Conservation (phyloP, 2,113 vertebrate genomes). For the Chloropsis hardwickii region DNA sequence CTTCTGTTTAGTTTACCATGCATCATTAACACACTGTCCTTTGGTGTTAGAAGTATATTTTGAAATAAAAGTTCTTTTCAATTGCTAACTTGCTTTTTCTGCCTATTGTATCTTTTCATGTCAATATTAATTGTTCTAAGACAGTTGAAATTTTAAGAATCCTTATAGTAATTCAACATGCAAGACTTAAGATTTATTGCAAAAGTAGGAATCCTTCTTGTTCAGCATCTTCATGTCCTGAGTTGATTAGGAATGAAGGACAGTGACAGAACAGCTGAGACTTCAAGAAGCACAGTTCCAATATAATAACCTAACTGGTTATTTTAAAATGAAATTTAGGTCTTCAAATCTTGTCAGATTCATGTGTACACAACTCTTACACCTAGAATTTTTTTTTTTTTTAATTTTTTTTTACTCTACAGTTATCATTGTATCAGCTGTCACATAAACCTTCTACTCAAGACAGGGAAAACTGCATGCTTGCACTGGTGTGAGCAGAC, state of each 20-base stretch:
- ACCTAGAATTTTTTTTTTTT: not conserved
- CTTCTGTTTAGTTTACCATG: not conserved
- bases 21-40: not conserved
- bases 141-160: not conserved
- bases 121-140: not conserved
- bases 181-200: not conserved
- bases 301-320: not conserved
- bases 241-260: not conserved
- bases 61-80: not conserved
- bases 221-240: not conserved
- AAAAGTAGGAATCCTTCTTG: not conserved
- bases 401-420: not conserved
- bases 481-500: not conserved
- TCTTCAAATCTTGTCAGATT: not conserved
- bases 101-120: not conserved
- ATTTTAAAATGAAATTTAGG: not conserved
- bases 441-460: not conserved
- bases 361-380: not conserved
- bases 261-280: not conserved
- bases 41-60: not conserved
- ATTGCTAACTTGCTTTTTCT: not conserved
- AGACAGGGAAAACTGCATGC: not conserved
- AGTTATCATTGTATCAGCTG: not conserved
- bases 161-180: not conserved
- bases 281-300: not conserved